These are phyloP conservation scores for Platichthys flesus DNA, from an alignment of 2,113 vertebrate genomes.

Conservation along the genomic window DNA sequence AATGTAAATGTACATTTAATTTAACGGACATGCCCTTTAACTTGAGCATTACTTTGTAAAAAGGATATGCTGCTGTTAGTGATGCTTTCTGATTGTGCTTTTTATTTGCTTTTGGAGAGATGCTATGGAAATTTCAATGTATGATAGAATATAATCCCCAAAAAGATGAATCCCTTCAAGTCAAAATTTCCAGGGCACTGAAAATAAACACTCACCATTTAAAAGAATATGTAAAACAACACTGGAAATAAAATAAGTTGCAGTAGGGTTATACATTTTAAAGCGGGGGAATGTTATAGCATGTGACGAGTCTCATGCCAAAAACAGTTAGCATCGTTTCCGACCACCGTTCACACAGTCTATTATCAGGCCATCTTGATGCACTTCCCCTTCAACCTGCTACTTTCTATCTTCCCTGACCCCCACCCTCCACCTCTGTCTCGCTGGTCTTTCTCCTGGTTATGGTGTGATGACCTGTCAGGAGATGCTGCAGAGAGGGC, in stretches of 20 bases:
- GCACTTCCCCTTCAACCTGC: neutral
- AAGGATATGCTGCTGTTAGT: neutral
- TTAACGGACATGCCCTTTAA: no score
- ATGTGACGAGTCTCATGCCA: neutral
- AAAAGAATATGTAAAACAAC: neutral
- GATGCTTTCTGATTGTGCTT: neutral
- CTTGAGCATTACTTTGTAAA: no score
- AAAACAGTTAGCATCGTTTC: neutral
- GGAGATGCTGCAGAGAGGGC: slow-evolving; percentile 46
- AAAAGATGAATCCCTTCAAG: neutral
- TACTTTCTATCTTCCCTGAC: slow-evolving; percentile 8
- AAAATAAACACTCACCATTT: neutral
- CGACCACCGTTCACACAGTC: neutral
- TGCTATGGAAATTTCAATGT: neutral
- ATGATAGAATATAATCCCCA: neutral
- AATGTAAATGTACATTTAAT: no score
- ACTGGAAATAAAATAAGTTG: no score
- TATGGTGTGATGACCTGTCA: slow-evolving; percentile 63
- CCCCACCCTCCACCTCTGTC: neutral
- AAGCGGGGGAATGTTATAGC: no score
- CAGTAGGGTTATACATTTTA: no score
- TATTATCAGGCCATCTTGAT: neutral
- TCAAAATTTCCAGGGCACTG: neutral
- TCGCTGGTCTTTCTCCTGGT: slow-evolving; percentile 40
- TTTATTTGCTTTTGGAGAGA: neutral